These are phyloP conservation scores for Hippolais icterina DNA, from an alignment of 2,113 vertebrate species.

Conservation along the genomic window DNA sequence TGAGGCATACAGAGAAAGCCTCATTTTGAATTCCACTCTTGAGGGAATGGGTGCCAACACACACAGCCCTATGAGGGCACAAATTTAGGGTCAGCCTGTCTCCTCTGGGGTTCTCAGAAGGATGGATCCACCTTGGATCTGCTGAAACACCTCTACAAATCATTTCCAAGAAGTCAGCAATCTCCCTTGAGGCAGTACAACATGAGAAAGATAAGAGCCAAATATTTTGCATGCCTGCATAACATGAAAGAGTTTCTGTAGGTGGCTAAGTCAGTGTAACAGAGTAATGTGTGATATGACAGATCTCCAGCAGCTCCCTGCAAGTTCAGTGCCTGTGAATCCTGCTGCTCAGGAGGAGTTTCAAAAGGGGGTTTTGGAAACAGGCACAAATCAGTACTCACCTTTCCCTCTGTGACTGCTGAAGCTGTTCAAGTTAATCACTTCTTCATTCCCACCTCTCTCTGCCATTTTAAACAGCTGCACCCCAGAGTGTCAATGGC, in stretches of 20 bases:
- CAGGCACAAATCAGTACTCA: background rate
- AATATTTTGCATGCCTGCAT: background rate
- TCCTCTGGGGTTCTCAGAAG: background rate
- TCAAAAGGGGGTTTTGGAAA: background rate
- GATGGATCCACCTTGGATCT: background rate
- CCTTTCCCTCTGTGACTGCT: constrained; percentile 84
- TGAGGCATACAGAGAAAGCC: background rate
- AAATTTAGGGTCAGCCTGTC: background rate
- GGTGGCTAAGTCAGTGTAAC: background rate
- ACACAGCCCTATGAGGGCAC: accelerated
- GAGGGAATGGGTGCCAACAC: background rate
- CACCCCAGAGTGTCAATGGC: constrained; percentile 22
- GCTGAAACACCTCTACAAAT: background rate
- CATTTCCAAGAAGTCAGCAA: background rate
- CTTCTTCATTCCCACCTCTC: constrained; percentile 82
- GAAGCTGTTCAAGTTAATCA: constrained; percentile 87
- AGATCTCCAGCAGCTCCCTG: background rate
- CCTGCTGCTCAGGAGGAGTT: background rate
- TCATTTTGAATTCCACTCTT: background rate
- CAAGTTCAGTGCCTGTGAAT: background rate
- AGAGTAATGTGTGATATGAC: background rate
- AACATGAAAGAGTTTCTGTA: background rate
- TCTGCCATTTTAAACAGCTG: constrained; percentile 84
- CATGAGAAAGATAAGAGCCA: background rate
- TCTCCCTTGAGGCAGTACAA: background rate